phyloP scores from a whole-genome alignment of 1,140 invertebrate species.

The Forficula auricularia region DNA sequence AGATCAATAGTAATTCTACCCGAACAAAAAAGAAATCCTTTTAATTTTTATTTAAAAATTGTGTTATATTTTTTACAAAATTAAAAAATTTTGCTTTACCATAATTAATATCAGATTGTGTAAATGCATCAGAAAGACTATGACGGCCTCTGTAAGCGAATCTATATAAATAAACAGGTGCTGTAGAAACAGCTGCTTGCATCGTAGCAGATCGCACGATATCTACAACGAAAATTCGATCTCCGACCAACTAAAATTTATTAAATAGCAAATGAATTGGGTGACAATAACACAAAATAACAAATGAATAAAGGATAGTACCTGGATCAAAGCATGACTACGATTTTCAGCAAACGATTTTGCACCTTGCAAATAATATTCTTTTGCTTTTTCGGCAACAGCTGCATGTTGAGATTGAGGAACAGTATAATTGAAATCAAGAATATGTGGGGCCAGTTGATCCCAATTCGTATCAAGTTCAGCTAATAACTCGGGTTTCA shows the following conservation, averaged over 20 bases:
- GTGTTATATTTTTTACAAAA: no score
- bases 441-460: slow-evolving; percentile 32
- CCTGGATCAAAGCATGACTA: no score
- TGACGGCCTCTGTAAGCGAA: slow-evolving; percentile 32
- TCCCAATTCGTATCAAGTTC: slow-evolving; percentile 37
- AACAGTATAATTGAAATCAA: slow-evolving; percentile 42
- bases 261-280: no score
- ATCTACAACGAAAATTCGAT: slow-evolving; percentile 36
- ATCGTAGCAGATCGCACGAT: slow-evolving; percentile 33
- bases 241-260: slow-evolving; percentile 34
- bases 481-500: slow-evolving; percentile 4
- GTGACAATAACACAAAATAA: no score
- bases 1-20: no score
- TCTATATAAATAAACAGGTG: slow-evolving; percentile 39
- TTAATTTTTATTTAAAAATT: slow-evolving; percentile 5
- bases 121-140: slow-evolving; percentile 36
- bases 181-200: slow-evolving; percentile 29
- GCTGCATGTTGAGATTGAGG: slow-evolving; percentile 24
- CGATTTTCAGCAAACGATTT: slow-evolving; percentile 30
- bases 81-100: no score
- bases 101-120: no score
- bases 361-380: slow-evolving; percentile 35
- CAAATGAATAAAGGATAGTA: no score
- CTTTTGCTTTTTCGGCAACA: slow-evolving; percentile 31
- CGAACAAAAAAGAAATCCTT: no score